Evolutionary conservation across 2,797 vertebrate species (phyloP).

Genomic region (Cheirogaleus major): DNA sequence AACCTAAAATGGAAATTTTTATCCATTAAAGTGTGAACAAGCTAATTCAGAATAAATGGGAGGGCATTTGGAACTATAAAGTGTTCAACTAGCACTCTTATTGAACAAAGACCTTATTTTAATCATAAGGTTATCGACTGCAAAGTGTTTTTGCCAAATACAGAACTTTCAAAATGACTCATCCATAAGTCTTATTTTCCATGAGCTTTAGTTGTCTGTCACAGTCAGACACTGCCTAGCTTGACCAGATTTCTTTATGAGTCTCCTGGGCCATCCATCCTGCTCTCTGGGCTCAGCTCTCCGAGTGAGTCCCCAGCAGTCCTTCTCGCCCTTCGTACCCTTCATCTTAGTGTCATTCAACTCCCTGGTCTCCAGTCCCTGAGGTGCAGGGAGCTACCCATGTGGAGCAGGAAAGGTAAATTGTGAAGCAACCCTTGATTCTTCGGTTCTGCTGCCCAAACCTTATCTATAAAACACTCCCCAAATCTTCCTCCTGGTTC

Average conservation of each 20-base stretch:
- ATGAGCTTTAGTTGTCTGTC: background rate
- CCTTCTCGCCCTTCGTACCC: background rate
- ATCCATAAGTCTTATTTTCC: slow-evolving; percentile 3
- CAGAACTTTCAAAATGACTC: slow-evolving; percentile 70
- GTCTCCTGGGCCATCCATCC: background rate
- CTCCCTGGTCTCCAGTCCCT: background rate
- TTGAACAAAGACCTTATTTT: slow-evolving; percentile 71
- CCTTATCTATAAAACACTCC: background rate
- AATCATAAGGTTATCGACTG: slow-evolving; percentile 71
- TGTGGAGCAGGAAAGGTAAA: background rate
- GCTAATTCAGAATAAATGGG: slow-evolving; percentile 74
- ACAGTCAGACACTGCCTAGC: background rate
- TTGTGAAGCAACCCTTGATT: background rate
- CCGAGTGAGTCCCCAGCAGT: background rate
- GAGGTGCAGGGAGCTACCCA: background rate
- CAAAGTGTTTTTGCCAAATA: slow-evolving; percentile 67
- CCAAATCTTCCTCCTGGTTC: background rate
- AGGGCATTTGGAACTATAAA: slow-evolving; percentile 58
- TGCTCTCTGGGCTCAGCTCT: background rate
- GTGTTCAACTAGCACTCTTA: slow-evolving; percentile 62
- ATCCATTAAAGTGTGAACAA: slow-evolving; percentile 66
- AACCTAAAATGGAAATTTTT: slow-evolving; percentile 78
- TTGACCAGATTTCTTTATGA: background rate
- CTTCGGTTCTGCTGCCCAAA: background rate
- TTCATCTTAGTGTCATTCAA: background rate